Conservation (phyloP, 2,113 vertebrate species). For the Gallinago jamesoni region DNA sequence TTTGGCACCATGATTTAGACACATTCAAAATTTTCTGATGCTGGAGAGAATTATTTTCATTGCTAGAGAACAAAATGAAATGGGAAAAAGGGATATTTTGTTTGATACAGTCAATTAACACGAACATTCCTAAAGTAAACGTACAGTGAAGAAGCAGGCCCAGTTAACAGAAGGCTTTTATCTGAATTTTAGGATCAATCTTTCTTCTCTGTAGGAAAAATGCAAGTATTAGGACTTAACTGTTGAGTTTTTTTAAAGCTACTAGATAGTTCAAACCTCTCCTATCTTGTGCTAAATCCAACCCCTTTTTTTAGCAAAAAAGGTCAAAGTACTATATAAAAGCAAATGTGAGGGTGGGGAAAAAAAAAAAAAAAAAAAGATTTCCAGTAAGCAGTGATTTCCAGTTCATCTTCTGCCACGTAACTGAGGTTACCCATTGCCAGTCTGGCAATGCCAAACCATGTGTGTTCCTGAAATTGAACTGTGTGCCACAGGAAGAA, state of each 20-base stretch:
- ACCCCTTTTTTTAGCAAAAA: neutral
- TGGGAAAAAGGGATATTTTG: neutral
- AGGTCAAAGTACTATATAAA: neutral
- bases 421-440: neutral
- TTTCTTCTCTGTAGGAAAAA: neutral
- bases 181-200: neutral
- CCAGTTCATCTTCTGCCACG: neutral
- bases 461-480: neutral
- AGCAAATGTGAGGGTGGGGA: neutral
- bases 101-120: neutral
- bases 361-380: neutral
- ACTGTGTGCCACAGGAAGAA: neutral
- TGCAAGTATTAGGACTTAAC: fast-evolving
- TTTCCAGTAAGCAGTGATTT: neutral
- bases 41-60: neutral
- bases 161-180: neutral
- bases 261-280: neutral
- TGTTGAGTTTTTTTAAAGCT: neutral
- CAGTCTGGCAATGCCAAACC: neutral
- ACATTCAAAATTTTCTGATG: neutral
- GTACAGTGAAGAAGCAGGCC: neutral
- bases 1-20: neutral
- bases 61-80: neutral
- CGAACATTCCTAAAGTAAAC: neutral
- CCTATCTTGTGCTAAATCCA: neutral